These are phyloP conservation scores for Proisotoma minuta DNA, from an alignment of 2,888 invertebrate species.

Conservation along the genomic window DNA sequence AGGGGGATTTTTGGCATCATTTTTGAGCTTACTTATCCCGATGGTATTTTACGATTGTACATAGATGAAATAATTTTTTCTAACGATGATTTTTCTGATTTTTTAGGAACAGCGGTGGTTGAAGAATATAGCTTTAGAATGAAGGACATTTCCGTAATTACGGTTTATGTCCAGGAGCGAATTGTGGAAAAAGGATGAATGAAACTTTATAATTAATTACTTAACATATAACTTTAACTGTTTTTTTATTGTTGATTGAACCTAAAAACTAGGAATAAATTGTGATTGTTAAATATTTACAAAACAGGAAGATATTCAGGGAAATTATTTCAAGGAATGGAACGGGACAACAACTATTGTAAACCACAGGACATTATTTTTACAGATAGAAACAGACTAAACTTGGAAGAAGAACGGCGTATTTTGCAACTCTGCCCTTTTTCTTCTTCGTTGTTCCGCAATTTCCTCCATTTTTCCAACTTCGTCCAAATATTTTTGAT, in stretches of 20 bases:
- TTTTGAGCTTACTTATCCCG: constrained; percentile 19
- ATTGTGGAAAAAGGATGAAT: constrained; percentile 16
- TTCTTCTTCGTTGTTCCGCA: constrained; percentile 14
- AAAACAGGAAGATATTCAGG: neutral
- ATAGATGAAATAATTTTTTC: no score
- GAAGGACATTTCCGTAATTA: constrained; percentile 16
- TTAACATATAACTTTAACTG: neutral
- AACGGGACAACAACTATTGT: neutral
- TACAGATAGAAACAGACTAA: constrained; percentile 2
- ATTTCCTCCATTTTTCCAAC: constrained; percentile 14
- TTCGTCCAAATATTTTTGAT: constrained; percentile 25
- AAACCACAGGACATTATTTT: neutral
- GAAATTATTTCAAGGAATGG: neutral
- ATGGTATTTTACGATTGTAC: constrained; percentile 10
- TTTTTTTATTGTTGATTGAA: neutral
- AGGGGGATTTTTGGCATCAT: constrained; percentile 20
- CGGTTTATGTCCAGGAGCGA: constrained; percentile 18
- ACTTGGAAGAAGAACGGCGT: constrained; percentile 24
- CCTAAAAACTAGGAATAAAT: neutral
- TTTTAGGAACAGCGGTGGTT: constrained; percentile 11
- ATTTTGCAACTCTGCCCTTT: constrained; percentile 13
- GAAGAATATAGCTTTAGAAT: constrained; percentile 14
- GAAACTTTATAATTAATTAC: neutral
- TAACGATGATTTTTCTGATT: neutral
- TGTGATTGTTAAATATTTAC: neutral